Percentiles rank a stretch among this genome's conserved stretches.
Evolutionary conservation across 1,140 invertebrate genomes (phyloP).

Genomic region (Drosophila simulans): DNA sequence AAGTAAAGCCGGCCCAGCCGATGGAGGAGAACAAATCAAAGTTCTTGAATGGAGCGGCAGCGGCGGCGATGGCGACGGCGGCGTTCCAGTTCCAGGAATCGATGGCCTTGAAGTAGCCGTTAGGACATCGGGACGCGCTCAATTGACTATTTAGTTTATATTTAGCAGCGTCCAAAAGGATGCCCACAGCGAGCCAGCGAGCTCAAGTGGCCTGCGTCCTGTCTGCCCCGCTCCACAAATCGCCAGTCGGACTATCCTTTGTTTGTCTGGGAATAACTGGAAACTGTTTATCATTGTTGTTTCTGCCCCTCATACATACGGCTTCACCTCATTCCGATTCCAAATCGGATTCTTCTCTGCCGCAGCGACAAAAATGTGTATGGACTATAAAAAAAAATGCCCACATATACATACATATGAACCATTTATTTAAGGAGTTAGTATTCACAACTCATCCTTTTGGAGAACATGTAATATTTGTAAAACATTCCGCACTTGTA

Average conservation of each 20-base stretch:
- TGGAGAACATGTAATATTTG: constrained; percentile 43
- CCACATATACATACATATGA: constrained; percentile 30
- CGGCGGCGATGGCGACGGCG: constrained; percentile 11
- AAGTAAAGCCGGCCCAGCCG: constrained; percentile 43
- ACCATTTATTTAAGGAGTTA: constrained; percentile 17
- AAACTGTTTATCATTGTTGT: constrained; percentile 79
- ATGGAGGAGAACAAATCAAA: constrained; percentile 55
- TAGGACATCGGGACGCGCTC: constrained; percentile 70
- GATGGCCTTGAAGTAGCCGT: constrained; percentile 77
- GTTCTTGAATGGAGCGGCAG: constrained; percentile 64
- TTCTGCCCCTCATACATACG: constrained; percentile 48
- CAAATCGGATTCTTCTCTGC: constrained; percentile 7
- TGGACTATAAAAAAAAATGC: constrained; percentile 63
- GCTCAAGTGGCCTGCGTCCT: constrained; percentile 64
- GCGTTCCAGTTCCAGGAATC: constrained; percentile 67
- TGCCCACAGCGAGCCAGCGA: constrained; percentile 23
- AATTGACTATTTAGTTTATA: constrained; percentile 82
- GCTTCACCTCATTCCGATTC: constrained; percentile 21
- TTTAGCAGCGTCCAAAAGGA: constrained; percentile 76
- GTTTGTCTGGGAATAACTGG: constrained; percentile 73
- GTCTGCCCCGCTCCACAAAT: constrained; percentile 15
- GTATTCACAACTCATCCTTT: constrained; percentile 37
- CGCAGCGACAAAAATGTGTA: constrained; percentile 26
- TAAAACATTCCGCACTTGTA: constrained; percentile 61
- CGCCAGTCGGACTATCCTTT: constrained; percentile 46